Evolutionary conservation across 2,797 vertebrate genomes (phyloP), one percentile per base, ranked within the genome.

Genomic region (Mus minutoides): DNA sequence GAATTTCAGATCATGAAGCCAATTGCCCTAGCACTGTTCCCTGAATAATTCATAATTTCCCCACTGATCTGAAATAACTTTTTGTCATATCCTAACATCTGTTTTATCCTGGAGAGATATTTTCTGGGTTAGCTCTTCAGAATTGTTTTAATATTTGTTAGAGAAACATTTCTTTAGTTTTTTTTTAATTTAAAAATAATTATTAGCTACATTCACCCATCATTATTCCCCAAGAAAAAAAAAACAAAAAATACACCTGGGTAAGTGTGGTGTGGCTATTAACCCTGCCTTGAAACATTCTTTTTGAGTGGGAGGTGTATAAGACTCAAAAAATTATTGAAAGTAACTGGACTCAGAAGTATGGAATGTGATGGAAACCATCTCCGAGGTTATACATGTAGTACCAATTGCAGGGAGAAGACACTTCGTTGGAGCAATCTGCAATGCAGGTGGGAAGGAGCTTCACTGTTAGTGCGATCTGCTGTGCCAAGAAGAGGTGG

Each of bases 21-120:
- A 60, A 58, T 58, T 76, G 69, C 54, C 85, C 84, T 71, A 79
- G 60, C 7, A 82, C 49, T 52, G 56, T 76, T 94, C 84, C 16
- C 91, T 86, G 92, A 92, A 91, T 87, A 94, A 96, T 64, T 95
- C 49, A 95, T 94, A 17, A 29, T 95, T 94, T 92, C n/a, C 60
- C 62, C 64, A 83, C 37, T 83, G 54, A 94, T 85, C 77, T 75
- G 60, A 92, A 91, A 89, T 85, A 95, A 73, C 5, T 52, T n/a
- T 93, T 89, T 73, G 75, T 85, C n/a, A 71, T 54, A 78, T 7
- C 56, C 83, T 92, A 88, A 89, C 56, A 80, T 91, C 86, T 94
- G 13, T 0, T 88, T 96, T 95, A 54, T 67, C 40, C 60, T 3
- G 52, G 13, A 88, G 22, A 77, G 26, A 76, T 96, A 43, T 85